Conservation (phyloP, 2,888 invertebrate genomes). For the Conus canariensis region DNA sequence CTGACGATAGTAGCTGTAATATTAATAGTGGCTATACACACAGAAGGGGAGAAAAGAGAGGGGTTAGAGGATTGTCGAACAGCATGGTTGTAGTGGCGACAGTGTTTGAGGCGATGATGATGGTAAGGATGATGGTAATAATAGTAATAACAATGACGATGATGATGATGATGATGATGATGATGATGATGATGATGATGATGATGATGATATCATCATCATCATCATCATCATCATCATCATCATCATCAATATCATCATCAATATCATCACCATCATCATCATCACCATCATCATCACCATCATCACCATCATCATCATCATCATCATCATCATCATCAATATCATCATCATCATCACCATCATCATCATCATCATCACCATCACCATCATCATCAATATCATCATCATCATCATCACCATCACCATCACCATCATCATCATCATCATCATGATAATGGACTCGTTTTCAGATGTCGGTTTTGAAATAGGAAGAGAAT, state of each 20-base stretch:
- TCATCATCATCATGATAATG: constrained; percentile 34
- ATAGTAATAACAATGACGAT: too few relatives aligned
- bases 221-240: constrained; percentile 22
- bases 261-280: constrained; percentile 28
- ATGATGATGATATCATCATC: constrained; percentile 18
- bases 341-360: constrained; percentile 16
- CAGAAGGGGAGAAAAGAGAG: too few relatives aligned
- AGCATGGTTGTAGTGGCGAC: too few relatives aligned
- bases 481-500: too few relatives aligned
- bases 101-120: too few relatives aligned
- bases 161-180: too few relatives aligned
- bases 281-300: constrained; percentile 16
- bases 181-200: too few relatives aligned
- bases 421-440: constrained; percentile 29
- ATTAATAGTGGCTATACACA: too few relatives aligned
- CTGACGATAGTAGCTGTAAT: too few relatives aligned
- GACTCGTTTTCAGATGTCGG: background rate
- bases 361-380: constrained; percentile 36
- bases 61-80: too few relatives aligned
- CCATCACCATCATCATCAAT: constrained; percentile 23
- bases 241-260: constrained; percentile 35
- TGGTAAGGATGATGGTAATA: too few relatives aligned
- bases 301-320: background rate
- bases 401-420: constrained; percentile 21
- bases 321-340: constrained; percentile 20